These are phyloP conservation scores for Solen grandis DNA, from an alignment of 1,140 invertebrate genomes.

Conservation along the genomic window DNA sequence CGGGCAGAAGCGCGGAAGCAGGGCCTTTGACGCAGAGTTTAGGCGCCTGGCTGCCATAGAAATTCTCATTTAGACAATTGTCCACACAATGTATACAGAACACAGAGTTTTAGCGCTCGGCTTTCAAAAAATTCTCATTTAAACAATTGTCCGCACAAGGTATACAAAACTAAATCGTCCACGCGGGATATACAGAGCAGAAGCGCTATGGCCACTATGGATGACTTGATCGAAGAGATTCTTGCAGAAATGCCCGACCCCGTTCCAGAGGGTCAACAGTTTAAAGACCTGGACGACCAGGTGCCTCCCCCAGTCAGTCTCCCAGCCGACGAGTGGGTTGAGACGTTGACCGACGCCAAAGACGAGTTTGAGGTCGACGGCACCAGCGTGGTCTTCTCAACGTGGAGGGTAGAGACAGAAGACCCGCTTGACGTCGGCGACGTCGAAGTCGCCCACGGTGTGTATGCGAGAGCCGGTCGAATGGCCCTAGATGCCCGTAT, in stretches of 20 bases:
- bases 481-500: not conserved
- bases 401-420: too few species aligned
- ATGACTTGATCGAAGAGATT: too few species aligned
- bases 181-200: not conserved
- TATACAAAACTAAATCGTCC: not conserved
- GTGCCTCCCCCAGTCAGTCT: not conserved
- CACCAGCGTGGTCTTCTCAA: conserved; percentile 8
- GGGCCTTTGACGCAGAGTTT: not conserved
- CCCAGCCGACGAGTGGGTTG: not conserved
- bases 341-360: not conserved
- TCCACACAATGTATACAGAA: too few species aligned
- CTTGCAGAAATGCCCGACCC: too few species aligned
- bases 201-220: not conserved
- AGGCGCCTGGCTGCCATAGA: not conserved
- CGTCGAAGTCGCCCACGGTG: not conserved
- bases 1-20: not conserved
- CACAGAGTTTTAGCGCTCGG: too few species aligned
- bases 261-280: too few species aligned
- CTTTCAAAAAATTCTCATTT: too few species aligned
- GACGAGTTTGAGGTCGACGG: too few species aligned
- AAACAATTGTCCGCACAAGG: not conserved
- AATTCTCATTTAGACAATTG: too few species aligned
- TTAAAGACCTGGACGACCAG: not conserved
- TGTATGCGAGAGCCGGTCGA: not conserved
- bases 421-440: too few species aligned